Base-by-base conservation (phyloP, 1,140 invertebrate genomes). In the Hermetia illucens region DNA sequence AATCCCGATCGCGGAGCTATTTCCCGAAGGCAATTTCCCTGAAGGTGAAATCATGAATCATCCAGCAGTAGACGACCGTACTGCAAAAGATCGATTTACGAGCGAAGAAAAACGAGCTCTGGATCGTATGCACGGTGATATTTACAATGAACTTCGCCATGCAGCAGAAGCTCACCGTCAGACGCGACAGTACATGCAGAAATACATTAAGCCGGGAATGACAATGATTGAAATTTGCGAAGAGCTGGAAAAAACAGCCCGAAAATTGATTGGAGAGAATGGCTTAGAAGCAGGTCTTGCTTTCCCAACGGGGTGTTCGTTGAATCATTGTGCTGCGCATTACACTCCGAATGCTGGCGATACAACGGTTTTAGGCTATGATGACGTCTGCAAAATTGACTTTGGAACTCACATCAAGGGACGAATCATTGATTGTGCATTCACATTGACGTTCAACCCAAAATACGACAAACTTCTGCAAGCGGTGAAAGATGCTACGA, bases 381-480 rank as follows among this genome's bases (percentile, higher is more conserved):
- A 98, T 59, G 96, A 99, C 68, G 94, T 99, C 3, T 94, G 93
- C 38, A 99, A 99, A 66, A 96, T 98, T 55, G 96, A 99, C 66
- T 99, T 98, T 69, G 96, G 96, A 37, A 96, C 93, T 21, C 96
- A 99, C 61, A 91, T 99, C 32, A 98, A 98, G 66, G 95, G 92
- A 5, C 75, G 91, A 31, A 97, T 99, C 39, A 97, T 99, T 43
- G 95, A 99, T 63, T 98, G 95, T 69, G 96, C 96, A 15, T 98
- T 97, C 63, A 99, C 96, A 4, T 58, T 97, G 40, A 76, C 91
- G 17, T 99, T 98, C 57, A 94, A 99, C 69, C 79, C 85, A 4
- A 95, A 93, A 52, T 99, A 95, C 64, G 93, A 99, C 58, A 86
- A 83, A 43, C 61, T 99, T 16, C 71, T 98, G 41, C 82, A 97